phyloP scores from a whole-genome alignment of 1,140 invertebrate genomes.

The Pseudomyrmex pallidus region DNA sequence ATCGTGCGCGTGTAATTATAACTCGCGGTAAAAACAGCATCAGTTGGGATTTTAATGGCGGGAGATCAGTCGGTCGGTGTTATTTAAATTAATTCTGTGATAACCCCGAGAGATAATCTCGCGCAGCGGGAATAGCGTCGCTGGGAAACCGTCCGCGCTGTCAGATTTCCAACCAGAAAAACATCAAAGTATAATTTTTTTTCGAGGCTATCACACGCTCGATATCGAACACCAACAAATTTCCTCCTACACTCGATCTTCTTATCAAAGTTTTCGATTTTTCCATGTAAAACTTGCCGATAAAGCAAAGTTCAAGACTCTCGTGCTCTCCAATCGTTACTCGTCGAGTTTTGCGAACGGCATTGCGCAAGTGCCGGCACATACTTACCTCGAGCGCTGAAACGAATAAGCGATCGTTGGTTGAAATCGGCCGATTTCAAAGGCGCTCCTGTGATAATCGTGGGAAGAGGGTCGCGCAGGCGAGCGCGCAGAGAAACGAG shows the following conservation, averaged over 20 bases:
- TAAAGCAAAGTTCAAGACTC: too few relatives aligned
- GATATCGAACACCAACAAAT: background rate
- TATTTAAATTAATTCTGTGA: conserved; percentile 78
- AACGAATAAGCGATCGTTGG: background rate
- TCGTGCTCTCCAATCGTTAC: too few relatives aligned
- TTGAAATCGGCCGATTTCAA: background rate
- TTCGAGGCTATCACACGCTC: background rate
- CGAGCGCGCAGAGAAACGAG: conserved; percentile 20
- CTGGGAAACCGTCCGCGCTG: background rate
- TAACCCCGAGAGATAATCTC: conserved; percentile 69
- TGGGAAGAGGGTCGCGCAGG: background rate
- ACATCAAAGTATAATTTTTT: background rate
- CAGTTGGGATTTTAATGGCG: conserved; percentile 7
- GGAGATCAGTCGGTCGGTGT: conserved; percentile 59
- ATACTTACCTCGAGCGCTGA: background rate
- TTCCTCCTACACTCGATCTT: too few relatives aligned
- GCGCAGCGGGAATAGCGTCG: conserved; percentile 20
- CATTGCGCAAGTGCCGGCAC: background rate
- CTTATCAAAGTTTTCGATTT: too few relatives aligned
- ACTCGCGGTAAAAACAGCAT: conserved; percentile 13
- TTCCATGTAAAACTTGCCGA: too few relatives aligned
- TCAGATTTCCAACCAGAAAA: too few relatives aligned
- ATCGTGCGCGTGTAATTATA: conserved; percentile 61
- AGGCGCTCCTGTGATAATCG: background rate
- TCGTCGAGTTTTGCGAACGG: too few relatives aligned